phyloP scores from a whole-genome alignment of 1,140 invertebrate genomes.

The Drosophila pseudoobscura region DNA sequence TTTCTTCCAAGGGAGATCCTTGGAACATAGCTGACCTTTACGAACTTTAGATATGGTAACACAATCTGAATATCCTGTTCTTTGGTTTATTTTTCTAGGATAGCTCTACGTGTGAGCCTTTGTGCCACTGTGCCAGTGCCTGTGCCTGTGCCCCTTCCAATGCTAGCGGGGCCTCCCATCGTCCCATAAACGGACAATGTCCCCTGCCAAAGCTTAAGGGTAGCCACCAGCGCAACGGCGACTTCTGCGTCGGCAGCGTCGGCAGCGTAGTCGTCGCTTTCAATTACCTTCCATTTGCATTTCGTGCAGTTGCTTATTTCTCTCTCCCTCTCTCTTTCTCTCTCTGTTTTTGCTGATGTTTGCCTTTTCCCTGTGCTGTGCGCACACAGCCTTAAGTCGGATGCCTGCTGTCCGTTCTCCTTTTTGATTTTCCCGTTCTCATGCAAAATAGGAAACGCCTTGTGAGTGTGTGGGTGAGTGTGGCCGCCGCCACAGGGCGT shows the following conservation, averaged over 20 bases:
- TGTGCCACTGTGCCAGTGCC: constrained; percentile 37
- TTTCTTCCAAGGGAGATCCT: no score
- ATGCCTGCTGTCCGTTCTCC: constrained; percentile 46
- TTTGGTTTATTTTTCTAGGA: no score
- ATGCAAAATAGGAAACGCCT: constrained; percentile 74
- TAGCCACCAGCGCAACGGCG: constrained; percentile 44
- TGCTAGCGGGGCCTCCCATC: constrained; percentile 16
- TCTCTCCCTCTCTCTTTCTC: constrained; percentile 61
- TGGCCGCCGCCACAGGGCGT: constrained; percentile 56
- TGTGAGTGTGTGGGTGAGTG: constrained; percentile 3
- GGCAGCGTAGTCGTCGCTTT: constrained; percentile 67
- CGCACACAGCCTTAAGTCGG: constrained; percentile 53
- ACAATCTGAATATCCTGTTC: no score
- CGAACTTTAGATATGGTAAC: no score
- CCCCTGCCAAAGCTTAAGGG: constrained; percentile 77
- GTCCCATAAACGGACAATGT: constrained; percentile 80
- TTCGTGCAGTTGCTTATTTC: constrained; percentile 71
- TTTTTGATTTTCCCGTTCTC: constrained; percentile 59
- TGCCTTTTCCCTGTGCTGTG: constrained; percentile 53
- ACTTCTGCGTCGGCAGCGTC: constrained; percentile 31
- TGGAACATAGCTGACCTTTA: no score
- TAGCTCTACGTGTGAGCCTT: no score
- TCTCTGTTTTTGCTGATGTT: constrained; percentile 69
- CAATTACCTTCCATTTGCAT: constrained; percentile 82
- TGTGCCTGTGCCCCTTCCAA: constrained; percentile 2